phyloP scores from a whole-genome alignment of 2,888 invertebrate genomes.

The Scaptodrosophila latifasciaeformis region DNA sequence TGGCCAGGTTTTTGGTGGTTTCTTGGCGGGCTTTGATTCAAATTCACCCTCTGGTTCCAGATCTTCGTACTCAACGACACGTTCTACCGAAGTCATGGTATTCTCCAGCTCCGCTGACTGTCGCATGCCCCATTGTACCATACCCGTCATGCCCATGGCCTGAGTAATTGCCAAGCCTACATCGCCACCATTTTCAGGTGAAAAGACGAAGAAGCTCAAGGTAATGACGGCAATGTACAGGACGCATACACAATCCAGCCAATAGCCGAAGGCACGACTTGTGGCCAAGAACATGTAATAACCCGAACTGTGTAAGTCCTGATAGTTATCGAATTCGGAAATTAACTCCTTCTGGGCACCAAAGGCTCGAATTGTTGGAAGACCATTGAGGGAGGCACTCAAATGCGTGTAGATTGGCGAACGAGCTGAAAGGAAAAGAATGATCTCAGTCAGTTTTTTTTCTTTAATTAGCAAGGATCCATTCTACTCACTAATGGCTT shows the following conservation, averaged over 20 bases:
- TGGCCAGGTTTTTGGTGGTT: constrained; percentile 84
- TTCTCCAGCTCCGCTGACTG: constrained; percentile 93
- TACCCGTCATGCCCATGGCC: constrained; percentile 85
- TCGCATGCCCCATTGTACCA: constrained; percentile 88
- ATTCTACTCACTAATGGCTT: constrained; percentile 84
- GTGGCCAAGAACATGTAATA: constrained; percentile 94
- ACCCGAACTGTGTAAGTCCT: constrained; percentile 91
- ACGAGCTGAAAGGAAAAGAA: constrained; percentile 78
- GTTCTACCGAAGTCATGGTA: constrained; percentile 93
- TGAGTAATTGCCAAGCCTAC: constrained; percentile 88
- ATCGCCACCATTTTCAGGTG: constrained; percentile 81
- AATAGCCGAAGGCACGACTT: constrained; percentile 94
- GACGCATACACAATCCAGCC: constrained; percentile 92
- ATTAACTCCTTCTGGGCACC: constrained; percentile 86
- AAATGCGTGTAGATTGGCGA: constrained; percentile 97
- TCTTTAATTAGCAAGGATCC: neutral
- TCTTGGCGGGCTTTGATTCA: constrained; percentile 80
- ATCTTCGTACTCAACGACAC: constrained; percentile 81
- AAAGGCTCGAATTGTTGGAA: constrained; percentile 93
- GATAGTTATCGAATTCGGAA: constrained; percentile 87
- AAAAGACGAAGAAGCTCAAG: constrained; percentile 86
- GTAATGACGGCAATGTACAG: constrained; percentile 91
- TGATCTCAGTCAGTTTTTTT: neutral
- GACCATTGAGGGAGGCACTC: constrained; percentile 90
- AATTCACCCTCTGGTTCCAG: constrained; percentile 77